Base-by-base conservation (phyloP, 2,113 vertebrate genomes). In the Oriolus oriolus region DNA sequence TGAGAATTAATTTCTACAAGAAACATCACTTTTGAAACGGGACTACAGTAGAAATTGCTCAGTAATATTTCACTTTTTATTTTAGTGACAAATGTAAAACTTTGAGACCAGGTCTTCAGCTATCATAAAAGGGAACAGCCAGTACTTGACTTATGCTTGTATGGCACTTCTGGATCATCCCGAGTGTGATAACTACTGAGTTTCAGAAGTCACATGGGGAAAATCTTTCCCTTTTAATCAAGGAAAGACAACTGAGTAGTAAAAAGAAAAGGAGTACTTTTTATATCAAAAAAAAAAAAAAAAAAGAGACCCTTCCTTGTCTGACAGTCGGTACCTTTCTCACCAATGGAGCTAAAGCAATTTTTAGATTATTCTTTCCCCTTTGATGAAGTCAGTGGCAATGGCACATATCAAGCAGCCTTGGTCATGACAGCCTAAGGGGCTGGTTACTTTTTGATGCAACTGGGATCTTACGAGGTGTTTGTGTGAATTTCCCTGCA, bases 341-440 rank as follows among this genome's bases (percentile, higher is more conserved):
- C 20, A 10, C 7, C 10, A 26, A 7, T 13, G 35, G 23, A 47
- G 5, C 14, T 64, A 22, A 41, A 73, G 23, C 10, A 42, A 5
- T 8, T 74, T 63, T 33, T 11, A 12, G 31, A 13, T 77, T 37
- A 9, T 30, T 93, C 52, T 50, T 24, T 16, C 5, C 14, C 16
- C 10, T 33, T 53, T 54, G 45, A 17, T 20, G 6, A 16, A 20
- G 27, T 52, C 31, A 37, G 22, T 83, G 66, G 45, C 33, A 42
- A 35, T 15, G 26, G 24, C 60, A 56, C 2, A 1, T 12, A 1
- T 7, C 19, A 19, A n/a, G 13, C 22, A 37, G 24, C 56, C 37
- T 57, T 35, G n/a, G 35, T 2, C 6, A 8, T 1, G 4, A 23
- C 26, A 27, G 13, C 13, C 19, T 8, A 0, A 27, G 26, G 23